These are phyloP conservation scores for Teleogryllus occipitalis DNA, from an alignment of 1,140 invertebrate genomes.

Conservation along the genomic window DNA sequence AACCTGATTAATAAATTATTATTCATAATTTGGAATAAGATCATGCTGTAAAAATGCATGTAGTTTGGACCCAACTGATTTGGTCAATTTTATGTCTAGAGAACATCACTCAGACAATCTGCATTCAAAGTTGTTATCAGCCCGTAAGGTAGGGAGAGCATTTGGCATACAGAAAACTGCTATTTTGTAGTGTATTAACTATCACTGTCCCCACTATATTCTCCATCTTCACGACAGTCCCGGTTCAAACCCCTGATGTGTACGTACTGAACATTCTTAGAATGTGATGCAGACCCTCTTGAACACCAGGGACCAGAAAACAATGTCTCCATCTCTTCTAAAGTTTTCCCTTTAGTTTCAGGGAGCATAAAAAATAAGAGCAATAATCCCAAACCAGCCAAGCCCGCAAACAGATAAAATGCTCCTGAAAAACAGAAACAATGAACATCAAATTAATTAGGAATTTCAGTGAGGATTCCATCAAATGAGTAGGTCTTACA, in stretches of 20 bases:
- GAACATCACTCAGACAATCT: too few species aligned
- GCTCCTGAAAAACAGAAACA: conserved; percentile 38
- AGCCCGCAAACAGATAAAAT: conserved; percentile 45
- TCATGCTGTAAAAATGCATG: too few species aligned
- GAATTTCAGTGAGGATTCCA: neutral
- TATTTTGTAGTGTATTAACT: conserved; percentile 11
- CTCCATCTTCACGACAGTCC: conserved; percentile 18
- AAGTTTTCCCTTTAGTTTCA: conserved; percentile 44
- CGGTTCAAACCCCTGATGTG: conserved; percentile 23
- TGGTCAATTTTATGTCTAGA: too few species aligned
- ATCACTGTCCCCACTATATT: conserved; percentile 23
- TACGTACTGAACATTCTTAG: conserved; percentile 24
- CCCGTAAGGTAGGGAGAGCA: too few species aligned
- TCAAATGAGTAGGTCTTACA: neutral
- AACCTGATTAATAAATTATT: too few species aligned
- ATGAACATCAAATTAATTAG: neutral
- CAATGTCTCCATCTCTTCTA: conserved; percentile 45
- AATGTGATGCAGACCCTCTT: neutral
- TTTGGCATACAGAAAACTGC: too few species aligned
- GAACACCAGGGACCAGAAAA: conserved; percentile 30
- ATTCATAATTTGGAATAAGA: too few species aligned
- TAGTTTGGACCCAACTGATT: too few species aligned
- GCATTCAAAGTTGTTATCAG: too few species aligned
- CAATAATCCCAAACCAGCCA: conserved; percentile 42
- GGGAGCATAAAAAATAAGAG: conserved; percentile 43